Evolutionary conservation across 1,140 invertebrate genomes (phyloP), one percentile per base, ranked within the genome.

Genomic region (Lepidotrigona ventralis): DNA sequence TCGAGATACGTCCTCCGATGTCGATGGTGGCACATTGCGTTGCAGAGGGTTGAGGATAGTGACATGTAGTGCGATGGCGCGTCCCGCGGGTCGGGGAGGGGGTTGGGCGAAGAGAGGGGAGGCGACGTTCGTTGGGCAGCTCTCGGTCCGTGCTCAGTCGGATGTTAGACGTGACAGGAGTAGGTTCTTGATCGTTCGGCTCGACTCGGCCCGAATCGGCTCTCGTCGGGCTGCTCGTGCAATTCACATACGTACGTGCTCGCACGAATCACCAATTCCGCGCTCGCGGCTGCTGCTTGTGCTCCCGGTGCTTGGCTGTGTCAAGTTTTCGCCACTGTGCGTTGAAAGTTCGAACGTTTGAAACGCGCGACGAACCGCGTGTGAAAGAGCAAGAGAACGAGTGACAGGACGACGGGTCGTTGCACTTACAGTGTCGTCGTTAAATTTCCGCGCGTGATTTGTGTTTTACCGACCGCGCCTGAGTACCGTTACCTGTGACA

Each of bases 101-200:
- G 66, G 79, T 70, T 33, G 33, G 33, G 23, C 53, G 33, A 60
- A 21, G 80, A 58, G 17, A 46, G 66, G 17, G 69, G 19, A 9
- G 78, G 58, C 29, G 77, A 71, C 29, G 85, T 60, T 64, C 56
- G 56, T 74, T 58, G 77, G 79, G 79, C 79, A 74, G 85, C 81
- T 86, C 80, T 71, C 46, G 82, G 82, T 74, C 89, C 80, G 83
- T 86, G 86, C 85, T 33, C 89, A 91, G 91, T 91, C 85, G 86
- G 82, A 83, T 87, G 84, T 83, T 76, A 90, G 87, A 86, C 88
- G 86, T 58, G 88, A 78, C 77, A 70, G 69, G 81, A 82, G 78
- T 29, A 19, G 71, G 78, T 83, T 39, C 63, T 82, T 56, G 39
- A 70, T 63, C 39, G 56, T 72, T 87, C 88, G 88, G 63, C 68